Evolutionary conservation across 2,888 invertebrate species (phyloP).

Genomic region (Diarsia mendica): DNA sequence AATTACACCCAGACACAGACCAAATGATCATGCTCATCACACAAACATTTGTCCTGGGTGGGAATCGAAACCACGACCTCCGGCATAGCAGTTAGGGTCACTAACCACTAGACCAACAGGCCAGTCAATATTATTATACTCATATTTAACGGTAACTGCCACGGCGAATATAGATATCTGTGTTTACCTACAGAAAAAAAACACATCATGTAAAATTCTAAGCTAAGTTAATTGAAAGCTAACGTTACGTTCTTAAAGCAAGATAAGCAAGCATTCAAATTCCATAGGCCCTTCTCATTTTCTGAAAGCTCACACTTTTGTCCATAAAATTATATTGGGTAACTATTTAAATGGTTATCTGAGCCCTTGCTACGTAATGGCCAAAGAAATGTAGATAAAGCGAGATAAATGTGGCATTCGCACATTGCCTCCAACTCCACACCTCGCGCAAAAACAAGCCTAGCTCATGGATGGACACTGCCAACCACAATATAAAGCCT

Average conservation of each 20-base stretch:
- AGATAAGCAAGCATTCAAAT: not conserved
- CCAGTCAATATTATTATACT: too few relatives aligned
- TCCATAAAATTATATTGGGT: slow-evolving; percentile 48
- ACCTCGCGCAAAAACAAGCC: slow-evolving; percentile 47
- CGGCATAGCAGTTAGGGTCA: too few relatives aligned
- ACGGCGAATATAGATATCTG: not conserved
- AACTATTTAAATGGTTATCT: slow-evolving; percentile 54
- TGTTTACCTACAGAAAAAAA: not conserved
- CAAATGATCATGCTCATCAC: too few relatives aligned
- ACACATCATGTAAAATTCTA: not conserved
- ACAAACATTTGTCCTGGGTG: too few relatives aligned
- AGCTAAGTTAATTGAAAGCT: not conserved
- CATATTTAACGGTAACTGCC: not conserved
- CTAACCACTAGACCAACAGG: too few relatives aligned
- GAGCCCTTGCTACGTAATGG: slow-evolving; percentile 29
- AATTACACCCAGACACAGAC: too few relatives aligned
- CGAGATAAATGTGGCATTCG: slow-evolving; percentile 50
- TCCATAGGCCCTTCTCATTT: slow-evolving; percentile 8
- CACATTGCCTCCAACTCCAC: slow-evolving; percentile 43
- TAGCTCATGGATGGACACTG: slow-evolving; percentile 38
- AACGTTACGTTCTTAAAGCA: not conserved
- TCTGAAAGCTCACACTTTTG: slow-evolving; percentile 34
- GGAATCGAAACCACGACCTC: too few relatives aligned
- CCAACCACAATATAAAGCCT: slow-evolving; percentile 43
- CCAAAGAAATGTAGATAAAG: slow-evolving; percentile 51